A percentile compares a stretch with the other conserved stretches of the same genome.
Conservation (phyloP, 2,113 vertebrate genomes). For the Catagonus wagneri region DNA sequence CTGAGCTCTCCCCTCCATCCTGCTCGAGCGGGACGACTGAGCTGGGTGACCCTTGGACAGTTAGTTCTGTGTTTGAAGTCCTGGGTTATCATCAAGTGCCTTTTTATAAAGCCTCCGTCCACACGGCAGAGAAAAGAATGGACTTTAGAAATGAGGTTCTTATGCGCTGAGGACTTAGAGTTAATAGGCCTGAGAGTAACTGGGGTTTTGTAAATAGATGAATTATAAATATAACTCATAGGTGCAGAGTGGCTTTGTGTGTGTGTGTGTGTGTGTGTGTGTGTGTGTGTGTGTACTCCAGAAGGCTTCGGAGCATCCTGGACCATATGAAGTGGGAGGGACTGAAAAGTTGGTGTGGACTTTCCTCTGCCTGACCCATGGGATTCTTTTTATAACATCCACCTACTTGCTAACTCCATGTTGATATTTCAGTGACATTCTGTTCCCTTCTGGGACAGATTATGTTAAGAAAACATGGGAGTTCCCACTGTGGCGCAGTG, state of each 20-base stretch:
- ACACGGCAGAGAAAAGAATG: background rate
- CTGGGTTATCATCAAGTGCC: background rate
- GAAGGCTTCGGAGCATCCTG: background rate
- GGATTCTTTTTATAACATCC: background rate
- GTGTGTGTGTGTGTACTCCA: background rate
- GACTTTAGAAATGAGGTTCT: constrained; percentile 9
- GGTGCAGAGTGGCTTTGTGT: background rate
- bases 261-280: background rate
- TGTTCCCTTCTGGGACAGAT: constrained; percentile 1
- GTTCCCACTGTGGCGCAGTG: too few relatives aligned
- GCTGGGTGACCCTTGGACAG: background rate
- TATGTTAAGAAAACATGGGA: constrained; percentile 7
- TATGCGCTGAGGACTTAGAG: background rate
- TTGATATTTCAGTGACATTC: background rate
- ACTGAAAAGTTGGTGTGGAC: background rate
- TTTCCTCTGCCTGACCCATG: background rate
- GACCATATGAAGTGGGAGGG: background rate
- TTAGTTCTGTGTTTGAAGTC: background rate
- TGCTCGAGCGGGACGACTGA: background rate
- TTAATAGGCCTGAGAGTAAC: background rate
- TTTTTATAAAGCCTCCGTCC: constrained; percentile 8
- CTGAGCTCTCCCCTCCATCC: background rate
- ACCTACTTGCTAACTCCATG: background rate
- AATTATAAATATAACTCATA: background rate
- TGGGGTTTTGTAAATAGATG: background rate